Evolutionary conservation across 1,140 invertebrate genomes (phyloP).

Genomic region (Geopemphigus sp.): DNA sequence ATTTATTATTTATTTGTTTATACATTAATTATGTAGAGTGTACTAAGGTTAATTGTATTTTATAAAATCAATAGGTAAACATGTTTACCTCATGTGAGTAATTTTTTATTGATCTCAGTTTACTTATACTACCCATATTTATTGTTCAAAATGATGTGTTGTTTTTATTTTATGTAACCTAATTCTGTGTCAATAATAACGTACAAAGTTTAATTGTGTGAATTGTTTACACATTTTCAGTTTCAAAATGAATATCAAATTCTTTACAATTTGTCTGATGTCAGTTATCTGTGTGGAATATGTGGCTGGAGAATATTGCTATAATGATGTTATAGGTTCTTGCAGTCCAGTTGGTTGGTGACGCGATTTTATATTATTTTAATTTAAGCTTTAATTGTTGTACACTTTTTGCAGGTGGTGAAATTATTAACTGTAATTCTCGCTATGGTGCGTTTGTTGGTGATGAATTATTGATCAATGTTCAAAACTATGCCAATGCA

Average conservation of each 20-base stretch:
- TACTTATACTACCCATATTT: too few relatives aligned
- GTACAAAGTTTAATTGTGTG: too few relatives aligned
- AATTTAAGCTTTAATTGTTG: not conserved
- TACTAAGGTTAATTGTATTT: too few relatives aligned
- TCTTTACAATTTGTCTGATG: not conserved
- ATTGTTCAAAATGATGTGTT: too few relatives aligned
- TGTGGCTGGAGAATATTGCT: slow-evolving; percentile 60
- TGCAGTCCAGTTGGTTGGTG: slow-evolving; percentile 59
- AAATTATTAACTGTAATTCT: slow-evolving; percentile 64
- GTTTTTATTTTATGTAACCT: too few relatives aligned
- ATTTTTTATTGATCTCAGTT: too few relatives aligned
- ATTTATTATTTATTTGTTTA: too few relatives aligned
- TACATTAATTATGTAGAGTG: too few relatives aligned
- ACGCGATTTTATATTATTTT: not conserved
- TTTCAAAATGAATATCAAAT: slow-evolving; percentile 12
- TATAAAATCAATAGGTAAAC: too few relatives aligned
- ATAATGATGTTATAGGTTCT: slow-evolving; percentile 61
- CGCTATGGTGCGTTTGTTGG: slow-evolving; percentile 64
- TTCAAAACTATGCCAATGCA: slow-evolving; percentile 64
- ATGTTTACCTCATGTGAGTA: too few relatives aligned
- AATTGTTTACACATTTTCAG: too few relatives aligned
- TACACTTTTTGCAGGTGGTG: slow-evolving; percentile 52
- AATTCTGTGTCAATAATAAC: too few relatives aligned
- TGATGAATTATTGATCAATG: slow-evolving; percentile 55
- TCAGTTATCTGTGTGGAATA: not conserved